These are phyloP conservation scores for Lasioglossum albipes DNA, from an alignment of 1,140 invertebrate species.

Conservation along the genomic window DNA sequence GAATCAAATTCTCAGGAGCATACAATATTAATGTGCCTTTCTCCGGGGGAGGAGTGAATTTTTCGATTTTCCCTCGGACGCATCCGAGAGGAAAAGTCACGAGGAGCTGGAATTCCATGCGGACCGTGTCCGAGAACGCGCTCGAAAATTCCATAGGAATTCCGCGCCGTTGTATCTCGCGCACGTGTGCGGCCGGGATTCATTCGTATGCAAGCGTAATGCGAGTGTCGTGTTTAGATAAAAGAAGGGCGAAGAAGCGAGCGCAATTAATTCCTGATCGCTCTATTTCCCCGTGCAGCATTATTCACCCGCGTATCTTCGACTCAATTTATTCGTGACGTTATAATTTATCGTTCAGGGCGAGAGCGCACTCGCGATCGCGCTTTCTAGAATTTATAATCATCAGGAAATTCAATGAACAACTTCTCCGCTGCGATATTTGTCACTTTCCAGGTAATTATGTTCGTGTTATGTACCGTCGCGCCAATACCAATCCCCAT, in stretches of 20 bases:
- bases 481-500: neutral
- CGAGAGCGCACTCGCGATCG: neutral
- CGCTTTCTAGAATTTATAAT: neutral
- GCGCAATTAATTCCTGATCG: constrained; percentile 19
- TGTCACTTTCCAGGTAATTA: neutral
- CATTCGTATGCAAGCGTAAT: constrained; percentile 3
- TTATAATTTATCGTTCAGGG: neutral
- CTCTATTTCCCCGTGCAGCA: neutral
- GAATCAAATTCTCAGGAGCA: constrained; percentile 16
- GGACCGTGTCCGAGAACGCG: constrained; percentile 52
- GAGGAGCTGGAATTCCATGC: constrained; percentile 38
- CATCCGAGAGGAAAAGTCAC: constrained; percentile 47
- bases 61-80: constrained; percentile 15
- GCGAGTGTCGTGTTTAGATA: constrained; percentile 17
- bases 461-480: neutral
- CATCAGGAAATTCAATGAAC: neutral
- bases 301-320: neutral
- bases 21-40: constrained; percentile 33
- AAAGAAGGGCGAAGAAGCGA: too few relatives aligned
- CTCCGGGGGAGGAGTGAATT: neutral
- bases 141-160: constrained; percentile 54
- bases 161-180: neutral
- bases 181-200: neutral
- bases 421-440: neutral
- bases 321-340: neutral